Evolutionary conservation across 2,888 invertebrate genomes (phyloP).

Genomic region (Chymomyza caudatula): DNA sequence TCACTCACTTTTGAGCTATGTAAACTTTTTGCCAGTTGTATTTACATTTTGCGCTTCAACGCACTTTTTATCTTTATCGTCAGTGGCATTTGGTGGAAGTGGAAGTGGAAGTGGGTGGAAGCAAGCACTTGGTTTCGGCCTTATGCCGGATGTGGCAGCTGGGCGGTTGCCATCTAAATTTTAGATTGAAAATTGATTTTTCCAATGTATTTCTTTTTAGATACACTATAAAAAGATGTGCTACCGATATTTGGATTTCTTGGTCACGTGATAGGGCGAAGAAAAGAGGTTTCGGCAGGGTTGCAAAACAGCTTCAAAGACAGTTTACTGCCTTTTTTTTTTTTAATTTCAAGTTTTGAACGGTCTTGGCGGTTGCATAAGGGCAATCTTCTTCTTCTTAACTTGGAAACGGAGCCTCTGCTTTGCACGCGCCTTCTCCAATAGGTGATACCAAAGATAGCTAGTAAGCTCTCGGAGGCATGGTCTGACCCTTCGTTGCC

Average conservation of each 20-base stretch:
- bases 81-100: slow-evolving; percentile 13
- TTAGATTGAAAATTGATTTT: slow-evolving; percentile 70
- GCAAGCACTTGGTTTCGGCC: neutral
- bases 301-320: too few species aligned
- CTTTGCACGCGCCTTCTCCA: too few species aligned
- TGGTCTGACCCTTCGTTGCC: too few species aligned
- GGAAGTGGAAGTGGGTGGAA: neutral
- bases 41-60: slow-evolving; percentile 64
- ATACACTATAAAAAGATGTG: neutral
- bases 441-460: too few species aligned
- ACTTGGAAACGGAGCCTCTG: too few species aligned
- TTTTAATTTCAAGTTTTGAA: too few species aligned
- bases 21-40: slow-evolving; percentile 44
- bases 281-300: neutral
- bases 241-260: too few species aligned
- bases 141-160: slow-evolving; percentile 3
- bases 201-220: slow-evolving; percentile 37
- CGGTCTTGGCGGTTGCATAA: too few species aligned
- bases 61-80: slow-evolving; percentile 39
- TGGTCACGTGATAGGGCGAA: too few species aligned
- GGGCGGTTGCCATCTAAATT: slow-evolving; percentile 51
- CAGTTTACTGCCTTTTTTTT: too few species aligned
- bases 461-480: too few species aligned
- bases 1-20: slow-evolving; percentile 35
- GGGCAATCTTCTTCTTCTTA: too few species aligned